phyloP scores from a whole-genome alignment of 2,888 invertebrate species.

The Drosophila nr. perissopoda region DNA sequence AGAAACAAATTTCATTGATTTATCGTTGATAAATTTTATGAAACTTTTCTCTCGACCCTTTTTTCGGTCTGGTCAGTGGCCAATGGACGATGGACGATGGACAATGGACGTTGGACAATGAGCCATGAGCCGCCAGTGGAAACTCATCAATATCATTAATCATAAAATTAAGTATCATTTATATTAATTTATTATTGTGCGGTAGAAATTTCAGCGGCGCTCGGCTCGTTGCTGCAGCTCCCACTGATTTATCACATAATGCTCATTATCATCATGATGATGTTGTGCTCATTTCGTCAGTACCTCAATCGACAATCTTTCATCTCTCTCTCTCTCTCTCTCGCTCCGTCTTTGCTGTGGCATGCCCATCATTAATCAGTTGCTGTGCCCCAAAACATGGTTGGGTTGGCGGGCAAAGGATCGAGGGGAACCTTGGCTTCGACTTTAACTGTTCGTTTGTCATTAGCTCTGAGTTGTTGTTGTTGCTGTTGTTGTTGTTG shows the following conservation, averaged over 20 bases:
- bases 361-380: constrained; percentile 81
- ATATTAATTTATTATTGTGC: constrained; percentile 82
- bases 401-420: background rate
- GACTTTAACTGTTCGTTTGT: constrained; percentile 67
- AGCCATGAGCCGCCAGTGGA: constrained; percentile 52
- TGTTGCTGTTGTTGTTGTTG: constrained; percentile 27
- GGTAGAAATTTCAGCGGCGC: constrained; percentile 73
- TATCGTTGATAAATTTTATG: constrained; percentile 77
- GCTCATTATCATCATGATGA: constrained; percentile 77
- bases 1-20: constrained; percentile 60
- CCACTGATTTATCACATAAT: constrained; percentile 72
- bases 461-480: constrained; percentile 59
- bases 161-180: constrained; percentile 83
- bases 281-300: constrained; percentile 80
- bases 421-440: constrained; percentile 16
- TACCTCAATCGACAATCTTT: constrained; percentile 27
- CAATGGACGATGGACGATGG: background rate
- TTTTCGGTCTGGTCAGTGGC: constrained; percentile 34
- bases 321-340: constrained; percentile 15
- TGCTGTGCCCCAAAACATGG: constrained; percentile 28
- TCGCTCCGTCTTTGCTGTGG: constrained; percentile 16
- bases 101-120: background rate
- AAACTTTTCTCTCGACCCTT: constrained; percentile 58
- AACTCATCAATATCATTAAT: constrained; percentile 82
- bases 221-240: constrained; percentile 40